These are phyloP conservation scores for Diuraphis noxia DNA, from an alignment of 1,140 invertebrate species.

Conservation along the genomic window DNA sequence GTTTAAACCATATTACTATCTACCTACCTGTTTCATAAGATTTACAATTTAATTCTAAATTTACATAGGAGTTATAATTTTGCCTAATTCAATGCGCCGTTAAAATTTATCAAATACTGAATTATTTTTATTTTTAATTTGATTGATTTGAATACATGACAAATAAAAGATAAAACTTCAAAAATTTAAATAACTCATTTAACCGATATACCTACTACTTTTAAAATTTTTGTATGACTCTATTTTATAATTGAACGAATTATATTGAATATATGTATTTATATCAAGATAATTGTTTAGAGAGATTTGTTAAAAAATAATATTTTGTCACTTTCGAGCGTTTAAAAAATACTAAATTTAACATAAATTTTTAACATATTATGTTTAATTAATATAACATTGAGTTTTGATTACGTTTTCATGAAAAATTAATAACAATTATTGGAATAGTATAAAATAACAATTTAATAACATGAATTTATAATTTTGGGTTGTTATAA, in stretches of 20 bases:
- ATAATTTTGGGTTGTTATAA: not conserved
- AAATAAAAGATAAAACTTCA: not conserved
- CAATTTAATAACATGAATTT: not conserved
- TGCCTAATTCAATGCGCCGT: not conserved
- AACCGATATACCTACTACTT: not conserved
- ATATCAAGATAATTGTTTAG: conserved; percentile 4
- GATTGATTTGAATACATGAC: not conserved
- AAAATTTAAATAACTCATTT: conserved; percentile 2
- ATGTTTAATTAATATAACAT: not conserved
- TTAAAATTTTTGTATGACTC: not conserved
- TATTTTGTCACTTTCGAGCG: not conserved
- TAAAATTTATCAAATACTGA: not conserved
- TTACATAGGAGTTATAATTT: not conserved
- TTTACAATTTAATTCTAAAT: not conserved
- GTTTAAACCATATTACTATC: not conserved
- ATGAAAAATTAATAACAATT: not conserved
- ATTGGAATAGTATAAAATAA: not conserved
- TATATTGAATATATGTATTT: conserved; percentile 18
- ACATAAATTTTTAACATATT: not conserved
- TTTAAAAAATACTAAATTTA: not conserved
- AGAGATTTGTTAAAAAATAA: not conserved
- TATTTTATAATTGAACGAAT: not conserved
- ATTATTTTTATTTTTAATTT: not conserved
- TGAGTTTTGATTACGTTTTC: not conserved
- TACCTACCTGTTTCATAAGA: not conserved